These are phyloP conservation scores for Elephantulus edwardii DNA, from an alignment of 2,113 vertebrate species.

Conservation along the genomic window DNA sequence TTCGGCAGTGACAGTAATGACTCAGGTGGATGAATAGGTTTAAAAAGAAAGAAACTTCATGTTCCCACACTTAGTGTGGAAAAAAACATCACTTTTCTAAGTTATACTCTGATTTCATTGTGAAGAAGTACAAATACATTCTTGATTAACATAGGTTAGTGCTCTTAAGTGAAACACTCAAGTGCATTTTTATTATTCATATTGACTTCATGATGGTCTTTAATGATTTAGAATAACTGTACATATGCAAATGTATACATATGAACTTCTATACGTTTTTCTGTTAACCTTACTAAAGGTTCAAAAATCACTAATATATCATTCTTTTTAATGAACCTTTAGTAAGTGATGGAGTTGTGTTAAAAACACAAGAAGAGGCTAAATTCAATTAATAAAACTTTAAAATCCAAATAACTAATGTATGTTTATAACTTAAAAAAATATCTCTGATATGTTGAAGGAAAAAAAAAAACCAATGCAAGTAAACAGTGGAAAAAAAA, in stretches of 20 bases:
- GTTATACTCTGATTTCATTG: background rate
- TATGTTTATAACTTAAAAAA: too few species aligned
- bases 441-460: too few species aligned
- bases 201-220: background rate
- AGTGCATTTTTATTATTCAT: background rate
- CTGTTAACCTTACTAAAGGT: background rate
- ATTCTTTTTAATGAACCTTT: too few species aligned
- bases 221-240: background rate
- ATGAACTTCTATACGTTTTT: background rate
- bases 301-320: background rate
- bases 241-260: background rate
- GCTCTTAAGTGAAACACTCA: background rate
- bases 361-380: too few species aligned
- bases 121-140: background rate
- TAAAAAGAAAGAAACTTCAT: background rate
- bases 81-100: background rate
- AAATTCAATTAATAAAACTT: background rate
- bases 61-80: background rate
- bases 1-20: slow-evolving; percentile 9
- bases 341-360: too few species aligned
- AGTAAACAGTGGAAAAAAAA: background rate
- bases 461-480: background rate
- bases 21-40: background rate
- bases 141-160: background rate
- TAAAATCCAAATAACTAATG: background rate